A percentile compares a stretch with the other conserved stretches of the same genome.
Conservation (phyloP, 2,888 invertebrate species). For the Zootermopsis nevadensis region DNA sequence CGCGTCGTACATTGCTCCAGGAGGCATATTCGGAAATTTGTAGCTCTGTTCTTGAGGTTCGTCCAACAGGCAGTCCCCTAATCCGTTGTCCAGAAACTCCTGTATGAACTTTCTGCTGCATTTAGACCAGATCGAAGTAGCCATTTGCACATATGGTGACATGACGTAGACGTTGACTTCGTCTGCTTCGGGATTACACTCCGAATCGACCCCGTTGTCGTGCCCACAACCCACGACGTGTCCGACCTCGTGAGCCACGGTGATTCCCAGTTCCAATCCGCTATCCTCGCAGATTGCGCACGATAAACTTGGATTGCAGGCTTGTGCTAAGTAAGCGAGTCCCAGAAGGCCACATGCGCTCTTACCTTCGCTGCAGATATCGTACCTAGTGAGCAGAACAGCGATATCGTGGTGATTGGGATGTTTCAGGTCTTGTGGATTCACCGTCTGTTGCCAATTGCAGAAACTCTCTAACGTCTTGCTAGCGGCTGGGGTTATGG, state of each 20-base stretch:
- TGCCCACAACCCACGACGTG: constrained; percentile 61
- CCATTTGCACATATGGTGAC: constrained; percentile 69
- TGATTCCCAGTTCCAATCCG: neutral
- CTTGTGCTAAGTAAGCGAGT: neutral
- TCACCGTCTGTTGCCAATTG: neutral
- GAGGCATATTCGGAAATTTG: constrained; percentile 69
- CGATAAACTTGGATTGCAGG: neutral
- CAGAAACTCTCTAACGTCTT: neutral
- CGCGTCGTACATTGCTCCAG: constrained; percentile 75
- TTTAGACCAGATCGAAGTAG: constrained; percentile 68
- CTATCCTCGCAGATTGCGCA: neutral
- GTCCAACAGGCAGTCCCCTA: constrained; percentile 75
- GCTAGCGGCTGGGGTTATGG: neutral
- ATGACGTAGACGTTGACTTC: constrained; percentile 67
- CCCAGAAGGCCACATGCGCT: neutral
- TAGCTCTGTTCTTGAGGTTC: constrained; percentile 70
- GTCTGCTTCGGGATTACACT: constrained; percentile 61
- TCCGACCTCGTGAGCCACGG: neutral
- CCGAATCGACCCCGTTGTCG: constrained; percentile 61
- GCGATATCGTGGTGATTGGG: constrained; percentile 13
- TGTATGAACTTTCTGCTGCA: constrained; percentile 69
- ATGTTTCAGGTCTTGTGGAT: neutral
- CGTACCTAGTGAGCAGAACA: neutral
- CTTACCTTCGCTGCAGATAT: neutral
- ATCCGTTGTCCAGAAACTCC: constrained; percentile 70